Percentiles rank a stretch among this genome's conserved stretches.
phyloP scores from a whole-genome alignment of 2,888 invertebrate genomes.

The Netelia melanura region DNA sequence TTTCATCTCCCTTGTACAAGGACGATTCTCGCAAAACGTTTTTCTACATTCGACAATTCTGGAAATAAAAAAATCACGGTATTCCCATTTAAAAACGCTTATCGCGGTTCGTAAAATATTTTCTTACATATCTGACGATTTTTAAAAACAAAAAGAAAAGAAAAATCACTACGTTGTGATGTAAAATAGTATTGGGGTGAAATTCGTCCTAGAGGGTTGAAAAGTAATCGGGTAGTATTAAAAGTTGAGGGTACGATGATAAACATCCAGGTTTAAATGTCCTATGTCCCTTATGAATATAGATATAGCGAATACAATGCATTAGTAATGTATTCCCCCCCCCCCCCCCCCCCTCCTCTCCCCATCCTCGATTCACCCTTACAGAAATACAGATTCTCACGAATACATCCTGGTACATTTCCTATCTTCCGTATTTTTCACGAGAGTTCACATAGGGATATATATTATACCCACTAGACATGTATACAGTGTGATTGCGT shows the following conservation, averaged over 20 bases:
- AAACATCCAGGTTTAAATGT: background rate
- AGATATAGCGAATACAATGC: background rate
- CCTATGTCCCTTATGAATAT: background rate
- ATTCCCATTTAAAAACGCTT: background rate
- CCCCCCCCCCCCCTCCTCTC: too few species aligned
- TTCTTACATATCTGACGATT: background rate
- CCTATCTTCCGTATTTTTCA: constrained; percentile 41
- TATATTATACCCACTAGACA: background rate
- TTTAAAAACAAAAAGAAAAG: background rate
- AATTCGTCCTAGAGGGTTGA: background rate
- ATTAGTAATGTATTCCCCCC: too few species aligned
- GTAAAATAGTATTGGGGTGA: too few species aligned
- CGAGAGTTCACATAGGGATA: background rate
- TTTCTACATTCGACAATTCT: background rate
- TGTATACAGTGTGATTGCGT: constrained; percentile 31
- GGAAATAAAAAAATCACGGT: background rate
- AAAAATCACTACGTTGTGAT: background rate
- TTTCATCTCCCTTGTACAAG: background rate
- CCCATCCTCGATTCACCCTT: too few species aligned
- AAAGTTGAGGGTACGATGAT: background rate
- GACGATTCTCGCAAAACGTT: background rate
- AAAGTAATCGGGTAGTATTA: background rate
- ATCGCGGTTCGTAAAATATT: background rate
- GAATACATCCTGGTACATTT: constrained; percentile 9
- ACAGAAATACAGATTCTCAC: constrained; percentile 12